A percentile compares a stretch with the other conserved stretches of the same genome.
Evolutionary conservation across 2,113 vertebrate genomes (phyloP).

Genomic region (Sander vitreus): DNA sequence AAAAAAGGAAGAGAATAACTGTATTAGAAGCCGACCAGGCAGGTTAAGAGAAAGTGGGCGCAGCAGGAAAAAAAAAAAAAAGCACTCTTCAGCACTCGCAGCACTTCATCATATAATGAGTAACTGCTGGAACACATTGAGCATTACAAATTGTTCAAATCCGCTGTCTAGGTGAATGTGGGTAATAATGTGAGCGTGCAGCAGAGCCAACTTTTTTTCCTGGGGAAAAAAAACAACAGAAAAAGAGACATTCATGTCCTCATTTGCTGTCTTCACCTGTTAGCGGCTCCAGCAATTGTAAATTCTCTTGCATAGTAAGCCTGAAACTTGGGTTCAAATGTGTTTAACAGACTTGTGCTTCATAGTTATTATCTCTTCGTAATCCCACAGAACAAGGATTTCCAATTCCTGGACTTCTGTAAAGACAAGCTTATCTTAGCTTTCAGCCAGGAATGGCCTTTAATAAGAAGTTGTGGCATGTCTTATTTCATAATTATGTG

Average conservation of each 20-base stretch:
- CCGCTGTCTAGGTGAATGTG: not conserved
- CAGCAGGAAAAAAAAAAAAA: slow-evolving; percentile 1
- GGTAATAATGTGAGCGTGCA: not conserved
- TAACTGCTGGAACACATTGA: not conserved
- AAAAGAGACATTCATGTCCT: not conserved
- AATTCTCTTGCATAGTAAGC: slow-evolving; percentile 15
- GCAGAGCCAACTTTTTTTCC: not conserved
- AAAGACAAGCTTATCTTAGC: slow-evolving; percentile 34
- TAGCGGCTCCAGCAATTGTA: not conserved
- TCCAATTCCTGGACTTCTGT: slow-evolving; percentile 28
- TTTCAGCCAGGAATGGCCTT: slow-evolving; percentile 25
- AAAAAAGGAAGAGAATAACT: slow-evolving; percentile 21
- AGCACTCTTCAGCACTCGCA: not conserved
- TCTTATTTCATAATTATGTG: slow-evolving; percentile 40
- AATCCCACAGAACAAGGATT: slow-evolving; percentile 44
- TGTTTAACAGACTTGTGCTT: slow-evolving; percentile 35
- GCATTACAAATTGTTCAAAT: slow-evolving; percentile 20
- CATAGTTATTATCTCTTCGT: slow-evolving; percentile 30
- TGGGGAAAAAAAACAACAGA: not conserved
- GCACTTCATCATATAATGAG: slow-evolving; percentile 20
- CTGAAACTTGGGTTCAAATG: slow-evolving; percentile 31
- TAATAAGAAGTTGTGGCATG: slow-evolving; percentile 19
- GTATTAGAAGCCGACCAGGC: slow-evolving; percentile 7
- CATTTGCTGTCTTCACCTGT: slow-evolving; percentile 40
- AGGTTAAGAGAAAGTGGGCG: slow-evolving; percentile 7